Evolutionary conservation across 2,888 invertebrate genomes (phyloP).

Genomic region (Lasioglossum vierecki): DNA sequence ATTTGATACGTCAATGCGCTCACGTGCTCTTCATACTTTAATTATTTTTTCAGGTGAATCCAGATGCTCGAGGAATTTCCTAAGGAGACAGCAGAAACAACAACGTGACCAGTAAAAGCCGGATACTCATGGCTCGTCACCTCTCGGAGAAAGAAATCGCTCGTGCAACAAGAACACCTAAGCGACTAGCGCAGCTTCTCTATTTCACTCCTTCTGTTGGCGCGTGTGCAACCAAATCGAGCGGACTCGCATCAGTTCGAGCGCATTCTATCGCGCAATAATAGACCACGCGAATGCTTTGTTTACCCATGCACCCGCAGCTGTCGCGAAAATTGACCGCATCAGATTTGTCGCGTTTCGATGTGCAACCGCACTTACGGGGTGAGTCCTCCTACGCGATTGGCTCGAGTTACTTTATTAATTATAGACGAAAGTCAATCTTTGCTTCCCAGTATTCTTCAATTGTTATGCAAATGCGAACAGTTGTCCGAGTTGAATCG

Average conservation of each 20-base stretch:
- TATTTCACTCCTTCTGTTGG: constrained; percentile 7
- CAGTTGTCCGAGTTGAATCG: too few relatives aligned
- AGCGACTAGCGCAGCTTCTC: neutral
- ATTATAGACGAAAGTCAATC: too few relatives aligned
- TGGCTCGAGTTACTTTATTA: too few relatives aligned
- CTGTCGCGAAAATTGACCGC: neutral
- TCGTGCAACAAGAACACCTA: neutral
- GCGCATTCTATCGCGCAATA: constrained; percentile 49
- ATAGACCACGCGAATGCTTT: constrained; percentile 31
- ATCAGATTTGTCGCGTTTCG: neutral
- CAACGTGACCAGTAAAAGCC: constrained; percentile 15
- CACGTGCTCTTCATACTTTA: too few relatives aligned
- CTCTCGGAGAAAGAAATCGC: neutral
- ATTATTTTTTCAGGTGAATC: too few relatives aligned
- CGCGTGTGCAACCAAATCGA: constrained; percentile 42
- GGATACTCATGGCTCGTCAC: constrained; percentile 13
- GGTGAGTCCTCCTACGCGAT: too few relatives aligned
- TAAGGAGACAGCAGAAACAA: too few relatives aligned
- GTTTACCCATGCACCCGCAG: neutral
- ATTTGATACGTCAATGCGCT: too few relatives aligned
- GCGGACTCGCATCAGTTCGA: constrained; percentile 27
- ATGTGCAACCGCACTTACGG: too few relatives aligned
- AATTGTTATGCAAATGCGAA: too few relatives aligned
- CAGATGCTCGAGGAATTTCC: too few relatives aligned
- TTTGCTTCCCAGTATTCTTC: too few relatives aligned